A percentile compares a stretch with the other conserved stretches of the same genome.
These are phyloP conservation scores for Drosophila yooni DNA, from an alignment of 2,888 invertebrate genomes.

Conservation along the genomic window DNA sequence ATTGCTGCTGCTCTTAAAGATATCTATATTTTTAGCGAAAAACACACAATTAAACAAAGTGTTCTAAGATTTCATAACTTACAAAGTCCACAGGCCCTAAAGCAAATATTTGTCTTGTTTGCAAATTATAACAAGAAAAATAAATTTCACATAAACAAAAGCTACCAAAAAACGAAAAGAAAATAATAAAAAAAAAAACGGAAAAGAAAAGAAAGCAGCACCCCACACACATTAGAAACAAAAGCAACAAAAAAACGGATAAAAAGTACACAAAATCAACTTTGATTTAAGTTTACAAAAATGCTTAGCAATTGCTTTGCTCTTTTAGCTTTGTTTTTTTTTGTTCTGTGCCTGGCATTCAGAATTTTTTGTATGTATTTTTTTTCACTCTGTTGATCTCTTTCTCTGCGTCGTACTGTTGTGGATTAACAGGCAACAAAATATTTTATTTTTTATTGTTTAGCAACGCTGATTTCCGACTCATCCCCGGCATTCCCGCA, in stretches of 20 bases:
- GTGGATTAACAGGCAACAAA: slow-evolving; percentile 80
- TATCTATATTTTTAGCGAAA: neutral
- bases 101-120: slow-evolving; percentile 37
- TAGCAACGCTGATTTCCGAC: slow-evolving; percentile 74
- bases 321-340: slow-evolving; percentile 69
- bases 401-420: slow-evolving; percentile 41
- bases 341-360: slow-evolving; percentile 40
- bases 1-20: neutral
- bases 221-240: slow-evolving; percentile 56
- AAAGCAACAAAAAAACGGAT: slow-evolving; percentile 38
- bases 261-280: slow-evolving; percentile 71
- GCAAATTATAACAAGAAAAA: slow-evolving; percentile 69
- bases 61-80: slow-evolving; percentile 22
- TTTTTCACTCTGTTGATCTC: slow-evolving; percentile 52
- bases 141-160: slow-evolving; percentile 62
- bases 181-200: slow-evolving; percentile 7
- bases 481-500: slow-evolving; percentile 4
- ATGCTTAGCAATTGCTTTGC: slow-evolving; percentile 78
- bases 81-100: slow-evolving; percentile 7
- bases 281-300: slow-evolving; percentile 81
- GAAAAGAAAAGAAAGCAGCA: slow-evolving; percentile 37
- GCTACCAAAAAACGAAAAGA: slow-evolving; percentile 18
- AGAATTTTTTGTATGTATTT: slow-evolving; percentile 14
- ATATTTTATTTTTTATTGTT: slow-evolving; percentile 78
- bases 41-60: slow-evolving; percentile 42